A percentile compares a stretch with the other conserved stretches of the same genome.
These are phyloP conservation scores for Dendronephthya gigantea DNA, from an alignment of 64 coral and sea anemone genomes.

Conservation along the genomic window DNA sequence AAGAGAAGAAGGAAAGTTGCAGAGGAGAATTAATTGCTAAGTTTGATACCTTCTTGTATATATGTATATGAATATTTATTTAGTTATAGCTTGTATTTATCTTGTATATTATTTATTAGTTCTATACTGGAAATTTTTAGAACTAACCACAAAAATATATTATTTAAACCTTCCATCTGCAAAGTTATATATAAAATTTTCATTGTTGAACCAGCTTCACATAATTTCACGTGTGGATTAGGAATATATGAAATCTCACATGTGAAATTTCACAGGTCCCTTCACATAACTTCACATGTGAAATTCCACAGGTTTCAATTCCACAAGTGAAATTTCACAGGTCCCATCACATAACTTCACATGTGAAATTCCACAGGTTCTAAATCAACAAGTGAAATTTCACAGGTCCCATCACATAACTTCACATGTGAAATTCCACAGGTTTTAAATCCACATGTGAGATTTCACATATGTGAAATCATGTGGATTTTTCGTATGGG, in stretches of 20 bases:
- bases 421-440: constrained; percentile 2
- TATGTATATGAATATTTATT: background rate
- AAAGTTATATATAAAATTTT: background rate
- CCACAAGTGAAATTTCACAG: background rate
- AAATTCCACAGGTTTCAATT: background rate
- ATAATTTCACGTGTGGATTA: background rate
- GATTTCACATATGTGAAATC: background rate
- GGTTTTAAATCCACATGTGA: background rate
- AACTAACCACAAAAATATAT: background rate
- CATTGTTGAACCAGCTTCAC: background rate
- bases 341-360: background rate
- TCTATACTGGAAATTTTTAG: background rate
- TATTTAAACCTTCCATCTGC: too few species aligned
- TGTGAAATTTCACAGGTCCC: too few species aligned
- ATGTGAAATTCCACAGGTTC: constrained; percentile 5
- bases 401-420: background rate
- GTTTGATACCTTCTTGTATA: background rate
- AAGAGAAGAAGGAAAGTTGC: background rate
- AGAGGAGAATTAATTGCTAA: background rate
- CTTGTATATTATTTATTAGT: too few species aligned
- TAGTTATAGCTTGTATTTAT: background rate
- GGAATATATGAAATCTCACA: too few species aligned
- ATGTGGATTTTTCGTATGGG: too few species aligned
- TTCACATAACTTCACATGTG: background rate
- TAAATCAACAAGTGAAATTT: background rate